Conservation (phyloP, 2,888 invertebrate genomes). For the Drosophila setosimentum region DNA sequence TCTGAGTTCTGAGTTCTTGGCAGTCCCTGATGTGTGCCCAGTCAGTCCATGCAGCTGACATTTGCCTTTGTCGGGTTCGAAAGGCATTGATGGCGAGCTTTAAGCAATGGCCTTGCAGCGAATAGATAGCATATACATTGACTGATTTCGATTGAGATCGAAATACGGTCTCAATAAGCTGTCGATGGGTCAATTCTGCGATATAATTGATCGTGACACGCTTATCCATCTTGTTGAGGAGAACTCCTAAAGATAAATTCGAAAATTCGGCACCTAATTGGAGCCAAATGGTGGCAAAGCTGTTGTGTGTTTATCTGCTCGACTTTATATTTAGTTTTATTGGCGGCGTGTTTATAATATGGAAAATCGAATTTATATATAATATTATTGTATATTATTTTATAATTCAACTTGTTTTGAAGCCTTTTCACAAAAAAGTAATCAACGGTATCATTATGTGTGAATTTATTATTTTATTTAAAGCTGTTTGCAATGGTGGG, state of each 20-base stretch:
- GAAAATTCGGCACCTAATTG: neutral
- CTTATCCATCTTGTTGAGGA: neutral
- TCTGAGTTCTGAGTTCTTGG: neutral
- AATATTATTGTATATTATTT: neutral
- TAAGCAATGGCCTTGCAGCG: neutral
- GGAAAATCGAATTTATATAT: neutral
- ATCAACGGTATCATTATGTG: neutral
- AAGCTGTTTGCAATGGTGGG: neutral
- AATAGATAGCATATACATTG: neutral
- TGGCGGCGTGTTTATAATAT: neutral
- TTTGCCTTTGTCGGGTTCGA: neutral
- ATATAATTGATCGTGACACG: neutral
- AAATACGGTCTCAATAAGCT: neutral
- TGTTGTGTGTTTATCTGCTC: neutral
- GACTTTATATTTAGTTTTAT: neutral
- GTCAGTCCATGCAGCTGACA: slow-evolving; percentile 4
- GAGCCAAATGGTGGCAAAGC: neutral
- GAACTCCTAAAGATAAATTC: neutral
- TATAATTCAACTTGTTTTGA: neutral
- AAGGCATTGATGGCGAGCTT: neutral
- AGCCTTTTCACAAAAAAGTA: neutral
- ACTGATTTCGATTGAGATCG: neutral
- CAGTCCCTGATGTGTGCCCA: neutral
- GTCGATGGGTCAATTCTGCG: neutral
- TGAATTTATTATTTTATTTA: neutral